Conservation (phyloP, 2,113 vertebrate species). For the Cyprinodon tularosa region DNA sequence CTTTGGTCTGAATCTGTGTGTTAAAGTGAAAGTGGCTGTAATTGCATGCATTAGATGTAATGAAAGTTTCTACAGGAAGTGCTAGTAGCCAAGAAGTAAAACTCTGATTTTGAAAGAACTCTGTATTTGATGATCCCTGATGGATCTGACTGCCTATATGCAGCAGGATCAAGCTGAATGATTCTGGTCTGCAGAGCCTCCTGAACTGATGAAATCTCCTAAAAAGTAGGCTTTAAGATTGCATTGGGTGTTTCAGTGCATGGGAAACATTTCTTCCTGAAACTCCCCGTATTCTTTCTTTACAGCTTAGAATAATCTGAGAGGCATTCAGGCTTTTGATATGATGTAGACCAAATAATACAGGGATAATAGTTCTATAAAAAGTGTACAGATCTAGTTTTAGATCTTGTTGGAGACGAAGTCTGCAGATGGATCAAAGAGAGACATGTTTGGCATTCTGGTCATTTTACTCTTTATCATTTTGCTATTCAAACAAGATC, state of each 20-base stretch:
- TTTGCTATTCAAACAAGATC: neutral
- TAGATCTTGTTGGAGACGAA: neutral
- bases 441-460: too few relatives aligned
- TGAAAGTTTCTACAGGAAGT: neutral
- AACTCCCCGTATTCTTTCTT: neutral
- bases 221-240: slow-evolving; percentile 13
- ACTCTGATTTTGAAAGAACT: neutral
- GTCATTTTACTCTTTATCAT: too few relatives aligned
- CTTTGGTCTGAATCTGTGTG: neutral
- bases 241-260: neutral
- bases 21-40: slow-evolving; percentile 1
- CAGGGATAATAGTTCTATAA: neutral
- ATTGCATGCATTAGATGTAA: slow-evolving; percentile 2
- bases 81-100: neutral
- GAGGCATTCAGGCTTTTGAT: neutral
- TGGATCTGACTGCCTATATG: neutral
- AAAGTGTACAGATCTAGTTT: neutral
- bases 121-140: neutral
- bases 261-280: neutral
- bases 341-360: too few relatives aligned
- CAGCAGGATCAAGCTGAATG: slow-evolving; percentile 21
- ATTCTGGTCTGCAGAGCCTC: slow-evolving; percentile 3
- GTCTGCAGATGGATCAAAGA: too few relatives aligned
- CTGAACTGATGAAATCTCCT: slow-evolving; percentile 22
- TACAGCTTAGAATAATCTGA: neutral